These are phyloP conservation scores for Colletes gigas DNA, from an alignment of 1,140 invertebrate species.

Conservation along the genomic window DNA sequence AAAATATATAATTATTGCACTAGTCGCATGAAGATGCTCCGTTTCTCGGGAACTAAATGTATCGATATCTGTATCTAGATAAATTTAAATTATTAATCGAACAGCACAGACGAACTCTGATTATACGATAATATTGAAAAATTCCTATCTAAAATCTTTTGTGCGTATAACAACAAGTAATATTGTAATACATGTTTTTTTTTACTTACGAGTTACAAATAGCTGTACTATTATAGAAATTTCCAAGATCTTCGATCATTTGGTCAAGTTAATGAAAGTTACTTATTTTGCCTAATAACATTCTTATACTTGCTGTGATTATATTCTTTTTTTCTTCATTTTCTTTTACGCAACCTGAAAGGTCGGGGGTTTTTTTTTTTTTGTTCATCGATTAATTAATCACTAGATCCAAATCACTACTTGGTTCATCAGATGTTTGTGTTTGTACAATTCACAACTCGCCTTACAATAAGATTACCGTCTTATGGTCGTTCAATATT, in stretches of 20 bases:
- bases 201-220: slow-evolving; percentile 38
- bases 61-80: slow-evolving; percentile 45
- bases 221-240: slow-evolving; percentile 36
- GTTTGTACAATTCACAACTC: slow-evolving; percentile 48
- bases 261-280: slow-evolving; percentile 39
- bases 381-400: slow-evolving; percentile 18
- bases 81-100: slow-evolving; percentile 17
- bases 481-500: slow-evolving; percentile 20
- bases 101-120: slow-evolving; percentile 53
- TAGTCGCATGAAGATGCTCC: background rate
- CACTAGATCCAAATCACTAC: slow-evolving; percentile 32
- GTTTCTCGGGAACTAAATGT: background rate
- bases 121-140: slow-evolving; percentile 56
- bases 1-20: slow-evolving; percentile 9
- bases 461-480: slow-evolving; percentile 34
- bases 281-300: background rate
- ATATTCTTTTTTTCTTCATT: background rate
- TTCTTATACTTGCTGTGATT: background rate
- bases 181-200: slow-evolving; percentile 27
- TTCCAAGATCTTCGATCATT: slow-evolving; percentile 46
- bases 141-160: slow-evolving; percentile 55
- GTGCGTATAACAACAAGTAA: slow-evolving; percentile 58
- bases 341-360: background rate
- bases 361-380: slow-evolving; percentile 8
- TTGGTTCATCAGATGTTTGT: slow-evolving; percentile 35